Conservation (phyloP, 2,797 vertebrate species). For the Netta rufina region DNA sequence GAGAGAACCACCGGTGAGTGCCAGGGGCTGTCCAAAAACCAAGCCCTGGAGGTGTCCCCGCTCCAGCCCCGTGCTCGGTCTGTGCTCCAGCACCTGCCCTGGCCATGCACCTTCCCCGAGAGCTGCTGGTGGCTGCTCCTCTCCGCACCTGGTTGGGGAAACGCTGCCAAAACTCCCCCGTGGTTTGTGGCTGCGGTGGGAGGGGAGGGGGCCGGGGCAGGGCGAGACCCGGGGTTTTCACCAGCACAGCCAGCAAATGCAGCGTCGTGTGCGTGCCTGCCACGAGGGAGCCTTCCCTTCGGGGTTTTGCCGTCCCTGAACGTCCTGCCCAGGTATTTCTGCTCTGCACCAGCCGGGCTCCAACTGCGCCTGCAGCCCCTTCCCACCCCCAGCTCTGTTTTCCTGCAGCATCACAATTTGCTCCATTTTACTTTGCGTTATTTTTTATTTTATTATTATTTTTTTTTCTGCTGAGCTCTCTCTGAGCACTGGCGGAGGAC, state of each 20-base stretch:
- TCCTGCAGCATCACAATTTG: background rate
- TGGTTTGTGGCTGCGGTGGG: background rate
- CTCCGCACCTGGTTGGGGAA: background rate
- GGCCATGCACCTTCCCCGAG: fast-evolving
- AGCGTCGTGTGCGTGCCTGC: background rate
- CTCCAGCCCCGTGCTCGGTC: too few species aligned
- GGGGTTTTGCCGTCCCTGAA: fast-evolving
- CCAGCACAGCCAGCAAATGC: background rate
- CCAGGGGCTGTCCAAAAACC: too few species aligned
- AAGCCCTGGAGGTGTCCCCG: too few species aligned
- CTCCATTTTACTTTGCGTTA: background rate
- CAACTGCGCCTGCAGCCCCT: background rate
- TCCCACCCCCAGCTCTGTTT: background rate
- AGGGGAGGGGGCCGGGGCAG: fast-evolving
- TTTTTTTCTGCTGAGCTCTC: background rate
- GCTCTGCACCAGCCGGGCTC: background rate
- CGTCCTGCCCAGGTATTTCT: background rate
- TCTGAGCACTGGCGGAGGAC: background rate
- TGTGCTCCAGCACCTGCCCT: background rate
- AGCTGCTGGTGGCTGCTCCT: background rate
- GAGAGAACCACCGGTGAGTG: too few species aligned
- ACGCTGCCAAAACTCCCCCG: background rate
- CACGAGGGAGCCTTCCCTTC: fast-evolving
- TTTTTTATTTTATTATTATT: too few species aligned
- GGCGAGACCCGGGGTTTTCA: background rate